Evolutionary conservation across 2,888 invertebrate genomes (phyloP).

Genomic region (Epistrophella euchroma): DNA sequence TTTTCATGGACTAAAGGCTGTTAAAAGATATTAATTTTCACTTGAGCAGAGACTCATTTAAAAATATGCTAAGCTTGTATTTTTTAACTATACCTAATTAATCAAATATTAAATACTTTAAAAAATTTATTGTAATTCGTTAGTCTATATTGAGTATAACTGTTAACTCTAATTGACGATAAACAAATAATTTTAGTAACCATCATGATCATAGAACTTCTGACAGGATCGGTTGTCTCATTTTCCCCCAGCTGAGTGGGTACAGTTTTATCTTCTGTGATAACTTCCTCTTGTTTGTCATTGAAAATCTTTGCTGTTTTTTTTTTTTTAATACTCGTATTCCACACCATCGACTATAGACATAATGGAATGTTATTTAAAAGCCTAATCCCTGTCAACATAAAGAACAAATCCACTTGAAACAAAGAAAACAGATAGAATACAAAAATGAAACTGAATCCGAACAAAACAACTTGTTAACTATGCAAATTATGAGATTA

Average conservation of each 20-base stretch:
- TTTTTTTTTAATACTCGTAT: neutral
- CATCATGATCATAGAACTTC: neutral
- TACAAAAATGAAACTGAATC: constrained; percentile 29
- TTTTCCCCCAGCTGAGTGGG: too few relatives aligned
- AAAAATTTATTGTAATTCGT: too few relatives aligned
- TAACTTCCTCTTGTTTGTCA: neutral
- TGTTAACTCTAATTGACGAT: too few relatives aligned
- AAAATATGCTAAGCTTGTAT: too few relatives aligned
- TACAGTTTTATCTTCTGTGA: neutral
- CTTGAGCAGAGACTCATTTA: too few relatives aligned
- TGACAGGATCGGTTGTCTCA: neutral
- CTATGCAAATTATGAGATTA: constrained; percentile 72
- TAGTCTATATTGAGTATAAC: too few relatives aligned
- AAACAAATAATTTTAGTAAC: too few relatives aligned
- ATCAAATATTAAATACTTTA: too few relatives aligned
- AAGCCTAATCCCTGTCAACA: neutral
- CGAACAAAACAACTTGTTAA: constrained; percentile 57
- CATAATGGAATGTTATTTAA: neutral
- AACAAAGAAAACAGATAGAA: neutral
- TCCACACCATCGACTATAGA: neutral
- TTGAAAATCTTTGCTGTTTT: neutral
- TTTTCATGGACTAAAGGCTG: too few relatives aligned
- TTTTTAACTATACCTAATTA: too few relatives aligned
- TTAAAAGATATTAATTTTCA: too few relatives aligned
- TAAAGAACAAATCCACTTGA: neutral